A percentile compares a stretch with the other conserved stretches of the same genome.
These are phyloP conservation scores for Conistra vaccinii DNA, from an alignment of 2,888 invertebrate genomes.

Conservation along the genomic window DNA sequence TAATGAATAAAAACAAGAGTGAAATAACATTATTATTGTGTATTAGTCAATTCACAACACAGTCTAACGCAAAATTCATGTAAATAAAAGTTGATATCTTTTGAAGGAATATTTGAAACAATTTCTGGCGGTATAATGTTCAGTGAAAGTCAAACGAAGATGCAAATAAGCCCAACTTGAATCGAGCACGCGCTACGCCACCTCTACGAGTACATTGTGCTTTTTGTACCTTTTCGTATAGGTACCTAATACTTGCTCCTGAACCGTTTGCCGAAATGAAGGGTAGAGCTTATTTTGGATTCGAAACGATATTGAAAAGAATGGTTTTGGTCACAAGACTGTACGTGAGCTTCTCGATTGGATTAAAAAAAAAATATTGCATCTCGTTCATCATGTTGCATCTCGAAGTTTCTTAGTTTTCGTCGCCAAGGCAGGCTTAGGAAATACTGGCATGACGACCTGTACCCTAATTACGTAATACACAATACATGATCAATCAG, in stretches of 20 bases:
- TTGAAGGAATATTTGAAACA: constrained; percentile 11
- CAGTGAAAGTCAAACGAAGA: constrained; percentile 51
- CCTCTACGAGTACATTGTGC: constrained; percentile 8
- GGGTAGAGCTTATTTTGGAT: constrained; percentile 8
- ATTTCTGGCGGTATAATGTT: constrained; percentile 14
- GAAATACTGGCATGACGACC: not conserved
- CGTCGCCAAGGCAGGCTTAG: not conserved
- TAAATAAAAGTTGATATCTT: not conserved
- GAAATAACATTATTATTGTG: not conserved
- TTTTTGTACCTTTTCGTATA: constrained; percentile 34
- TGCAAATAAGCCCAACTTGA: constrained; percentile 76
- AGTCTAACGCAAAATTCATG: not conserved
- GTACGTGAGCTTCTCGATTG: not conserved
- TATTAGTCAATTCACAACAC: not conserved
- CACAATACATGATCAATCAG: too few relatives aligned
- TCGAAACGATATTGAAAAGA: constrained; percentile 26
- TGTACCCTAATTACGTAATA: too few relatives aligned
- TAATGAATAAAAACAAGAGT: not conserved
- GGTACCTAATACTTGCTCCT: not conserved
- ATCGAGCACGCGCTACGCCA: constrained; percentile 68
- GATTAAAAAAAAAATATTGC: not conserved
- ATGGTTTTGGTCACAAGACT: not conserved
- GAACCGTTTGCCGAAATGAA: constrained; percentile 24
- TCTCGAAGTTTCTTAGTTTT: not conserved
- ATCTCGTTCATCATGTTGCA: too few relatives aligned